Base-by-base conservation (phyloP, 1,140 invertebrate genomes). In the Drosophila chauvacae region DNA sequence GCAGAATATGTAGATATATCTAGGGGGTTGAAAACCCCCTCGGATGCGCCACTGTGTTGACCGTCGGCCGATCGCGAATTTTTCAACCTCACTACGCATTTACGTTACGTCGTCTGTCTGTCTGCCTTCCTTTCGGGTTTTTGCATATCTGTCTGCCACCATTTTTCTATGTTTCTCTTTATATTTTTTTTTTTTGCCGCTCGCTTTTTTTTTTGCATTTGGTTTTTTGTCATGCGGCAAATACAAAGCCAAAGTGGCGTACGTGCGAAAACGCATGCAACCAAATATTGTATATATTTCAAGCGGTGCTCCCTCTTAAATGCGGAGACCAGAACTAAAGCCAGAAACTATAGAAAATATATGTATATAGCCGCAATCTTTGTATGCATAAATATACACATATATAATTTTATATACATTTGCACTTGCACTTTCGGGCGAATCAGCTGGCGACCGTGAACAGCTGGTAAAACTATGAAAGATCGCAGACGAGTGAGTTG, bases 211-310 rank as follows among this genome's bases (percentile, higher is more conserved):
- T 64, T 39, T 56, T 56, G 53, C 53, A 55, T 55, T 55, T 56
- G 9, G 14, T 53, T 56, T 59, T 45, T 74, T 44, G 33, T 80
- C 59, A 53, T 77, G 61, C 62, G 62, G 75, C 70, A 76, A 82
- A 79, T 68, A 74, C 53, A 56, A 47, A 60, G 68, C 33, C 41
- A 62, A 77, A 80, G 66, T 92, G 91, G 91, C 87, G 87, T 92
- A 92, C 91, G 91, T 92, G 91, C 91, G 70, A 90, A 92, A 90
- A 90, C 80, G 84, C 91, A 92, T 92, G 91, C 91, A 91, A 68
- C 80, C 83, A 70, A 86, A 87, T 87, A 84, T 80, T 80, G 13
- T 75, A 86, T 50, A 62, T 50, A 50, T 50, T 71, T 39, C 20
- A 37, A 37, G 37, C 65, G 37, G 14, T 48, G 37, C 66, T 64